These are phyloP conservation scores for Collichthys lucidus DNA, from an alignment of 2,113 vertebrate genomes.

Conservation along the genomic window DNA sequence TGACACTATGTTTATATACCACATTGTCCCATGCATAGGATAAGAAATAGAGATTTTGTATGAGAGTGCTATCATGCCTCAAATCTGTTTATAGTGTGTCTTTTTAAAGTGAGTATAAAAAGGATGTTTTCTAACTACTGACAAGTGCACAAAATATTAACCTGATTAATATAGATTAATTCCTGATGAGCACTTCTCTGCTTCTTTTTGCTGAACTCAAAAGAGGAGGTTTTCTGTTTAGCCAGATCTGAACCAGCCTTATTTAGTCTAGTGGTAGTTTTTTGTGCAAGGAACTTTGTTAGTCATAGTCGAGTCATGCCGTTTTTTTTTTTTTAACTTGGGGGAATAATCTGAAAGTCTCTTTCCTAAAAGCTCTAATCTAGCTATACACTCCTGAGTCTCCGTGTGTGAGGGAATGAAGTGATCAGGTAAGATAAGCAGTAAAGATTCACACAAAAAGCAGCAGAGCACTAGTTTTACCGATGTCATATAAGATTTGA, in stretches of 20 bases:
- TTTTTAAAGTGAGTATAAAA: not conserved
- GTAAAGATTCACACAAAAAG: slow-evolving; percentile 7
- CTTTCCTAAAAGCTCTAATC: not conserved
- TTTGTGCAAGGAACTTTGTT: not conserved
- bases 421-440: slow-evolving; percentile 27
- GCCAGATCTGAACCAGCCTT: not conserved
- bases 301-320: not conserved
- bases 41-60: not conserved
- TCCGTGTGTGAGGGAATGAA: slow-evolving; percentile 9
- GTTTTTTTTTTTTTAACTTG: too few species aligned
- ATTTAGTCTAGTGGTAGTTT: not conserved
- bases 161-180: not conserved
- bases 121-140: not conserved
- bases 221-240: not conserved
- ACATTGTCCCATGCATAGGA: not conserved
- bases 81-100: not conserved
- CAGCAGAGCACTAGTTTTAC: not conserved
- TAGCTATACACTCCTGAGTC: not conserved
- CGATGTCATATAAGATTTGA: not conserved
- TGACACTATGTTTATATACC: not conserved
- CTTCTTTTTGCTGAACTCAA: not conserved
- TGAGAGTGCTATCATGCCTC: too few species aligned
- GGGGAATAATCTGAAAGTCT: not conserved
- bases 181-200: not conserved
- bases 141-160: too few species aligned